These are phyloP conservation scores for Chiloscyllium punctatum DNA, from an alignment of 2,797 vertebrate genomes.

Conservation along the genomic window DNA sequence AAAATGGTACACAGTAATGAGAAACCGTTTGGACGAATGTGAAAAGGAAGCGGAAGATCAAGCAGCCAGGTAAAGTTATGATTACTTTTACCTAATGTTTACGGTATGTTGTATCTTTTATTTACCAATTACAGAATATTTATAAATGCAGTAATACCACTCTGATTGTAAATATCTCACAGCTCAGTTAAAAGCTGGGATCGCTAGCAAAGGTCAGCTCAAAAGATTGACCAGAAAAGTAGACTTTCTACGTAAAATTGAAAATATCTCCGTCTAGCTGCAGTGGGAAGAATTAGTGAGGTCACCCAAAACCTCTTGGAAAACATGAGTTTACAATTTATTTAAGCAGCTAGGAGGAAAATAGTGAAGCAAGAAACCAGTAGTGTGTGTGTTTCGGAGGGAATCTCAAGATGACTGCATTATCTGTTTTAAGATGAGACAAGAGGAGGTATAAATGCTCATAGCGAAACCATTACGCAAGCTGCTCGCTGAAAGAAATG, in stretches of 20 bases:
- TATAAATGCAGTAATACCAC: background rate
- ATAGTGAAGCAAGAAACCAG: background rate
- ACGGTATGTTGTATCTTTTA: background rate
- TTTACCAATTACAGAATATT: background rate
- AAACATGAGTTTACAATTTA: background rate
- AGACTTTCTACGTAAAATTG: background rate
- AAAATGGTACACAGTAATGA: slow-evolving; percentile 65
- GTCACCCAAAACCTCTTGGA: background rate
- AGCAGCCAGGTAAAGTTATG: slow-evolving; percentile 55
- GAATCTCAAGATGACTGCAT: too few relatives aligned
- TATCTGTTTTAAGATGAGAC: background rate
- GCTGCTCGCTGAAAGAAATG: background rate
- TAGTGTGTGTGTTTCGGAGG: background rate
- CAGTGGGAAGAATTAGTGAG: background rate
- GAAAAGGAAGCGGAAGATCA: slow-evolving; percentile 56
- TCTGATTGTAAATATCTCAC: background rate
- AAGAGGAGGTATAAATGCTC: background rate
- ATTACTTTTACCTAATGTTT: background rate
- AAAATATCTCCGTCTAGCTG: background rate
- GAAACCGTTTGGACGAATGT: slow-evolving; percentile 52
- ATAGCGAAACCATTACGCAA: background rate
- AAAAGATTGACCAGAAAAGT: background rate
- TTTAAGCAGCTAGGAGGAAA: background rate
- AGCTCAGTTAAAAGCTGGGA: background rate
- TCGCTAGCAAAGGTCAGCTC: background rate